phyloP scores from a whole-genome alignment of 2,113 vertebrate species.

The Zingel zingel region DNA sequence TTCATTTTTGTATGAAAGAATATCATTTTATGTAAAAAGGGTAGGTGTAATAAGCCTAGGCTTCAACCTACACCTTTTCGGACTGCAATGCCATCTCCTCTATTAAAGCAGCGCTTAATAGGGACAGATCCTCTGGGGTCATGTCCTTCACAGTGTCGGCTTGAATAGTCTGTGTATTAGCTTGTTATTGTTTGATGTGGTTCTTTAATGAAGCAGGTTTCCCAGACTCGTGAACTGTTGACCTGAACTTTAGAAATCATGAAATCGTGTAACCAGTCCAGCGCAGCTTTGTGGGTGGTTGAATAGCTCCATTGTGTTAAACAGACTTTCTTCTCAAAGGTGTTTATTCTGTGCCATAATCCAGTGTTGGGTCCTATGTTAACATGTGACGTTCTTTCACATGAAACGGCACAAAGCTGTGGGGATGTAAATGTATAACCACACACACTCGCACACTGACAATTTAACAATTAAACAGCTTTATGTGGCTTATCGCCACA shows the following conservation, averaged over 20 bases:
- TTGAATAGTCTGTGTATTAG: not conserved
- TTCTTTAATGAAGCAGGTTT: conserved; percentile 24
- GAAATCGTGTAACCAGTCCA: conserved; percentile 42
- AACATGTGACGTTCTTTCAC: conserved; percentile 62
- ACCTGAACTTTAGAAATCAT: conserved; percentile 58
- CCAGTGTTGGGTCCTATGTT: conserved; percentile 40
- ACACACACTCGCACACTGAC: not conserved
- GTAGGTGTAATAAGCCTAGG: too few relatives aligned
- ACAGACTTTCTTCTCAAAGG: conserved; percentile 60
- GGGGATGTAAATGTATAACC: not conserved
- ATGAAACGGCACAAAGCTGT: conserved; percentile 33
- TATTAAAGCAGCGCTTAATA: conserved; percentile 30
- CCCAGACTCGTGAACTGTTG: conserved; percentile 67
- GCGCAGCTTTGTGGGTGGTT: conserved; percentile 35
- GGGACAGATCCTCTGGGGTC: conserved; percentile 42
- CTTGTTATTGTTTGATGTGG: not conserved
- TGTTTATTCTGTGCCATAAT: conserved; percentile 68
- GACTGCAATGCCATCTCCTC: conserved; percentile 26
- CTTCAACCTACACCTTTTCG: too few relatives aligned
- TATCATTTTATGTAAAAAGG: too few relatives aligned
- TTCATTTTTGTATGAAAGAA: too few relatives aligned
- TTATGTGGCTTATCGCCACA: conserved; percentile 20
- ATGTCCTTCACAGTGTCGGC: conserved; percentile 12
- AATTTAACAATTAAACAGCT: conserved; percentile 13
- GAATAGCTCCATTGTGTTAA: conserved; percentile 68